Evolutionary conservation across 2,888 invertebrate genomes (phyloP), one percentile per base, ranked within the genome.

Genomic region (Callyntrura sp.): DNA sequence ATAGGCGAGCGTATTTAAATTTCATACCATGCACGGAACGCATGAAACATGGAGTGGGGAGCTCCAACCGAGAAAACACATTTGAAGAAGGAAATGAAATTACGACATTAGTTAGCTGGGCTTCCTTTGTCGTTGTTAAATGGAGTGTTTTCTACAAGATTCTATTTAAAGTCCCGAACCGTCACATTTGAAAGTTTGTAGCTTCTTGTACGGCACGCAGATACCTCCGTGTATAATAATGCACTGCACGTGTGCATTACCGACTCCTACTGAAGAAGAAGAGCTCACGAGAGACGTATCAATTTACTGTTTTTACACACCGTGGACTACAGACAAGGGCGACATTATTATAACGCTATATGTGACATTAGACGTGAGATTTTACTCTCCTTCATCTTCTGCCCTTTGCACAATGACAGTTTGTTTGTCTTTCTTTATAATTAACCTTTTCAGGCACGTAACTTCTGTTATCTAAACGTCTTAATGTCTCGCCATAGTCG

Each of bases 41-140:
- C n/a, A 45, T 20, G 35, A 79, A 14, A n/a, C 65, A 88, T 65
- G 48, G 48, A 65, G 45, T n/a, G 60, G 65, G 68, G 55, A 81
- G 43, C 70, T 76, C 76, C 76, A 76, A 73, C 82, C 73, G 73
- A 88, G 87, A 51, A 78, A 87, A 70, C 20, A 57, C 70, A 87
- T 87, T 87, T 81, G 81, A 87, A 81, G 43, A 28, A 81, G 87
- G 87, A 87, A 87, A 81, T 87, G 81, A 60, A 60, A 20, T 51
- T 68, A 87, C 23, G 45, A 55, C 68, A 81, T 57, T 78, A 85
- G 43, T 43, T 48, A 57, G n/a, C 43, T 82, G 65, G 51, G 65
- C 62, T 83, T n/a, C n/a, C n/a, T 45, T 20, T 83, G 65, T 65
- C 76, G 55, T 28, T 65, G 35, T 81, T 14, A 81, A 62, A 81